Conservation (phyloP, 1,140 invertebrate genomes). For the Trichonephila clavipes region DNA sequence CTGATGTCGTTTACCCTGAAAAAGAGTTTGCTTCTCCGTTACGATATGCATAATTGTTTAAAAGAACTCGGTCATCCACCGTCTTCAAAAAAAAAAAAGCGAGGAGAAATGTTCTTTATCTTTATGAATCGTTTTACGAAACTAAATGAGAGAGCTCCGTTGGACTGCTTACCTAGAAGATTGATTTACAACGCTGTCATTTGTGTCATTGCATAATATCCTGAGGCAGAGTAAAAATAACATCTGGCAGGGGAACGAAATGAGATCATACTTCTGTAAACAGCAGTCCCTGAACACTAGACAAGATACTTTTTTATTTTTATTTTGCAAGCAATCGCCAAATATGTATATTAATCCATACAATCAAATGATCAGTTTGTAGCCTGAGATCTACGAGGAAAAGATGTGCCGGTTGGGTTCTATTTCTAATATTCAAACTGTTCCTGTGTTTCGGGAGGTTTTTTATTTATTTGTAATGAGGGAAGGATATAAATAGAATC, state of each 20-base stretch:
- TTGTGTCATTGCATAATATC: conserved; percentile 47
- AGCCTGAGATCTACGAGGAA: neutral
- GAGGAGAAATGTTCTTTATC: too few relatives aligned
- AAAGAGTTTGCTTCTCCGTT: too few relatives aligned
- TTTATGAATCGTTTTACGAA: neutral
- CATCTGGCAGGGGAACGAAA: conserved; percentile 20
- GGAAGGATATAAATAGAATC: neutral
- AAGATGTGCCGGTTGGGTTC: neutral
- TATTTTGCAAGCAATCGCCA: neutral
- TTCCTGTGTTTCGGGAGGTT: neutral
- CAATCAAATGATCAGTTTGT: conserved; percentile 12
- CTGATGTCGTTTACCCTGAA: too few relatives aligned
- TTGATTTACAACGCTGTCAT: conserved; percentile 49
- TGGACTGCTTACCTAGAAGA: neutral
- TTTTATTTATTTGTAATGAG: neutral
- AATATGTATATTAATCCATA: conserved; percentile 10
- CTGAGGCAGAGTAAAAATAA: conserved; percentile 10
- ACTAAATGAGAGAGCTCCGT: neutral
- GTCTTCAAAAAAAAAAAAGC: too few relatives aligned
- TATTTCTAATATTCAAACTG: neutral
- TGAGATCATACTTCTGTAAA: conserved; percentile 36
- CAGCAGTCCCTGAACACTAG: neutral
- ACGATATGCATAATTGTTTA: too few relatives aligned
- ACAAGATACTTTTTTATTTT: neutral
- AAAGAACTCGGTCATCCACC: too few relatives aligned